Percentiles rank a stretch among this genome's conserved stretches.
Conservation (phyloP, 2,113 vertebrate species). For the Spilogale gracilis region DNA sequence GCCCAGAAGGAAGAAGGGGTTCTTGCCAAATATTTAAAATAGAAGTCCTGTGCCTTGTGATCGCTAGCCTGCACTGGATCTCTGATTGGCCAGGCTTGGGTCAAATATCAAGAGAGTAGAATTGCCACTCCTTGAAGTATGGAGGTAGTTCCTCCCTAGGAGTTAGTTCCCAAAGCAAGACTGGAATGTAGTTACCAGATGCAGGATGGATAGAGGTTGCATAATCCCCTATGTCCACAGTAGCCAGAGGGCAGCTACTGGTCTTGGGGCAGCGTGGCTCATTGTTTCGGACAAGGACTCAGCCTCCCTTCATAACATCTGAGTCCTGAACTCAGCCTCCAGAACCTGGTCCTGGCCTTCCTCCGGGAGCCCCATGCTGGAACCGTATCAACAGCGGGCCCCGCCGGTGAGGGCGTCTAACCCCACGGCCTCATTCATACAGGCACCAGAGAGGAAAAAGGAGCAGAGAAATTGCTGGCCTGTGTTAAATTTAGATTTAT, state of each 20-base stretch:
- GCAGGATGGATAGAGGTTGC: neutral
- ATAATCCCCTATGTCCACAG: accelerated
- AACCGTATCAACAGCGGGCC: conserved; percentile 31
- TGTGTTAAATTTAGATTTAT: conserved; percentile 90
- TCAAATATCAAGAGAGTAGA: neutral
- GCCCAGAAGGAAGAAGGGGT: neutral
- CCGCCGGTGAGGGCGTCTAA: conserved; percentile 67
- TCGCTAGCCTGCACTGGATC: neutral
- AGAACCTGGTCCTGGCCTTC: conserved; percentile 61
- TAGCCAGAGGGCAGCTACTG: neutral
- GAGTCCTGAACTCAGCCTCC: conserved; percentile 74
- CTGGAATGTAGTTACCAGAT: neutral
- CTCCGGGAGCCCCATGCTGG: neutral
- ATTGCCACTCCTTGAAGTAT: accelerated
- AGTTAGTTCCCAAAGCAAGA: neutral
- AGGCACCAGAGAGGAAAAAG: conserved; percentile 68
- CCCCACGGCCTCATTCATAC: conserved; percentile 75
- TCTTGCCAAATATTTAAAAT: neutral
- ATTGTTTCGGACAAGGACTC: neutral
- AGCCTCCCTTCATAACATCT: neutral
- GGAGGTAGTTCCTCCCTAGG: neutral
- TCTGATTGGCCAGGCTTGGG: neutral
- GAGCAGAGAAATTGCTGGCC: conserved; percentile 85
- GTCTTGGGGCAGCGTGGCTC: neutral
- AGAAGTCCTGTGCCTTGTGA: neutral